Evolutionary conservation across 2,113 vertebrate species (phyloP).

Genomic region (Marmota flaviventris): DNA sequence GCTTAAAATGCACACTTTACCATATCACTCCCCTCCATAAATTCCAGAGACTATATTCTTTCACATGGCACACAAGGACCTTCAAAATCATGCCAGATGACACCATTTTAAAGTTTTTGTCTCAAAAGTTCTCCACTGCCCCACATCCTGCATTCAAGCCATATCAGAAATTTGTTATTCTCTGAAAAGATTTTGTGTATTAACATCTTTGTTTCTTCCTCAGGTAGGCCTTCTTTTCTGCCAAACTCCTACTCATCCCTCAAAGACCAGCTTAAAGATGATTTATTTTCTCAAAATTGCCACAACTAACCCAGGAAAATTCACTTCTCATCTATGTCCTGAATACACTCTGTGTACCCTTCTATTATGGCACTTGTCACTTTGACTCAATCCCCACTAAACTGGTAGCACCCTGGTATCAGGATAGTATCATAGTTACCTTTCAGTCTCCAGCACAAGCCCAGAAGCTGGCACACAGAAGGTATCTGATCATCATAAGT

Average conservation of each 20-base stretch:
- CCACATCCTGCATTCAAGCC: not conserved
- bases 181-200: conserved; percentile 1
- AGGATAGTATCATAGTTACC: not conserved
- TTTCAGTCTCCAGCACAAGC: not conserved
- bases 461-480: not conserved
- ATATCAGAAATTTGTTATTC: not conserved
- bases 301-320: conserved; percentile 6
- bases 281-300: conserved; percentile 38
- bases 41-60: conserved; percentile 17
- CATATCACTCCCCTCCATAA: not conserved
- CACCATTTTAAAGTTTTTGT: not conserved
- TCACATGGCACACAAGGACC: not conserved
- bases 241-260: conserved; percentile 18
- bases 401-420: not conserved
- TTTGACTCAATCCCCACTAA: not conserved
- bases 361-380: not conserved
- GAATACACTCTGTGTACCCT: not conserved
- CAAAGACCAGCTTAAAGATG: not conserved
- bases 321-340: not conserved
- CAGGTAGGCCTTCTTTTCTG: not conserved
- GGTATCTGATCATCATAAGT: not conserved
- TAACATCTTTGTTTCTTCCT: not conserved
- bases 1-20: not conserved
- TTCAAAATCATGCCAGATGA: not conserved
- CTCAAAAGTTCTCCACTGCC: not conserved